These are phyloP conservation scores for Nerophis ophidion DNA, from an alignment of 2,113 vertebrate species.

Conservation along the genomic window DNA sequence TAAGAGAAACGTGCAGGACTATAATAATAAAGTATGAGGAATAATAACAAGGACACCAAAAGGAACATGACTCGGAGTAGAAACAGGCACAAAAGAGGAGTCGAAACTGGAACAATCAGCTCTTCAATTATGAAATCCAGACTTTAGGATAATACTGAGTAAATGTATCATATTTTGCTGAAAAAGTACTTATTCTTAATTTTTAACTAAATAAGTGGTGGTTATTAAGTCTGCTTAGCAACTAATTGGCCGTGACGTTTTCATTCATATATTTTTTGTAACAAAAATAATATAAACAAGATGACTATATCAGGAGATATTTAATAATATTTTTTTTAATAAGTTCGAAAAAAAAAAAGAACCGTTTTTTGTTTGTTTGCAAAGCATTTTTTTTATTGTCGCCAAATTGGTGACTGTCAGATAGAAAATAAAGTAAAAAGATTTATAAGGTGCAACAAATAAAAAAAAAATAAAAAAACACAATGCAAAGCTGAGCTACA, in stretches of 20 bases:
- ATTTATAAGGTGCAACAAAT: conserved; percentile 71
- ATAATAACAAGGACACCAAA: no score
- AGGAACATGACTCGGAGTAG: no score
- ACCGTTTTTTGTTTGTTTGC: not conserved
- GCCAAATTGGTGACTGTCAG: conserved; percentile 66
- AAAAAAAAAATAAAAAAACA: conserved; percentile 55
- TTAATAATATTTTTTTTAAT: not conserved
- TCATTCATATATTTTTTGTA: not conserved
- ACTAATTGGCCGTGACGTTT: not conserved
- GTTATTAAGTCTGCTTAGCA: no score
- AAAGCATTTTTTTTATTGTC: conserved; percentile 24
- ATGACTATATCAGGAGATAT: not conserved
- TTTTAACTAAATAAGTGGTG: no score
- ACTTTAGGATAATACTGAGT: no score
- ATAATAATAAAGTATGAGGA: no score
- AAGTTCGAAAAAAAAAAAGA: not conserved
- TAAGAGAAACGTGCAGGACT: no score
- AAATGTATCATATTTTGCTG: no score
- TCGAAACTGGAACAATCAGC: no score
- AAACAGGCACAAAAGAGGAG: no score
- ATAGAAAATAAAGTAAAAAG: conserved; percentile 53
- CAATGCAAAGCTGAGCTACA: conserved; percentile 42
- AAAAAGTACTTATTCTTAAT: no score
- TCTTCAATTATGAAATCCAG: no score
- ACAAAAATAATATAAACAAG: not conserved